phyloP scores from a whole-genome alignment of 2,113 vertebrate species.

The Philantomba maxwellii region DNA sequence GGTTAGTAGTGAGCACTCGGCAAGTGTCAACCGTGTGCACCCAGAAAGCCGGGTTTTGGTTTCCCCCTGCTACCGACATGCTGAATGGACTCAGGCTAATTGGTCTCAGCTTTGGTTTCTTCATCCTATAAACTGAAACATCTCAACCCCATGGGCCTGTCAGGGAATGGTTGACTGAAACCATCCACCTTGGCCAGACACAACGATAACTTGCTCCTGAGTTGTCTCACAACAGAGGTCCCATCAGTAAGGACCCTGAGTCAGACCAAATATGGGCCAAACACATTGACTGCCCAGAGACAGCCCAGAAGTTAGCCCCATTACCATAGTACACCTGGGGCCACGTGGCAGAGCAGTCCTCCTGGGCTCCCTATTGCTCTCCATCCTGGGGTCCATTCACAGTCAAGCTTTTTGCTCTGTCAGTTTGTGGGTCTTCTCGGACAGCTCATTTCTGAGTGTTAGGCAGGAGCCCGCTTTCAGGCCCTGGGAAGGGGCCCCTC shows the following conservation, averaged over 20 bases:
- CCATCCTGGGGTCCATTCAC: background rate
- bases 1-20: rapidly evolving
- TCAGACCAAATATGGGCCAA: background rate
- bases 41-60: background rate
- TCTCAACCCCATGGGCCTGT: background rate
- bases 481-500: background rate
- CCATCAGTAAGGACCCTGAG: background rate
- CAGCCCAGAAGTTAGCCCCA: background rate
- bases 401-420: background rate
- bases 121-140: background rate
- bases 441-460: background rate
- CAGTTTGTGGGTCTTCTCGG: background rate
- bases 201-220: background rate
- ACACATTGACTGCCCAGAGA: background rate
- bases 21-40: background rate
- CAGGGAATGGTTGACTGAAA: background rate
- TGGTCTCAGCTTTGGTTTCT: background rate
- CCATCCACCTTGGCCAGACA: background rate
- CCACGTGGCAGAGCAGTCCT: background rate
- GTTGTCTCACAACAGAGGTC: background rate
- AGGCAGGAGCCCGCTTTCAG: background rate
- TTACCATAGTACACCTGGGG: background rate
- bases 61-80: background rate
- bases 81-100: background rate
- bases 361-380: background rate